Evolutionary conservation across 2,113 vertebrate genomes (phyloP).

Genomic region (Meleagris gallopavo): DNA sequence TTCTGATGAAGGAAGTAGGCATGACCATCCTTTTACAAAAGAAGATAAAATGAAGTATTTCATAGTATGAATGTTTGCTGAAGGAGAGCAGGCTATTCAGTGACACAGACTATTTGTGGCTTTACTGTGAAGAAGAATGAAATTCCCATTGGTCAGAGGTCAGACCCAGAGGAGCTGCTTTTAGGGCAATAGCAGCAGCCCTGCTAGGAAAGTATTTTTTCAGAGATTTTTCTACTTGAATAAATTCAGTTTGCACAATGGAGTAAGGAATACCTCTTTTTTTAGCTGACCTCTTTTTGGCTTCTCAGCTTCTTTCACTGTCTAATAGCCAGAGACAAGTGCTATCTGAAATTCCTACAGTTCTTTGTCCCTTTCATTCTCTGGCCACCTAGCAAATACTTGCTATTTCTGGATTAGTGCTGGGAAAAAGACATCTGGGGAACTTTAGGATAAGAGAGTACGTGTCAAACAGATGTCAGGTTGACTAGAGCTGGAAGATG

Average conservation of each 20-base stretch:
- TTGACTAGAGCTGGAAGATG: background rate
- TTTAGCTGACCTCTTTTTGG: slow-evolving; percentile 65
- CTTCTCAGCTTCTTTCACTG: slow-evolving; percentile 53
- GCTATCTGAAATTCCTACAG: slow-evolving; percentile 46
- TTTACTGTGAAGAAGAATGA: slow-evolving; percentile 5
- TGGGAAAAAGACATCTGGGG: background rate
- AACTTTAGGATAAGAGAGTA: background rate
- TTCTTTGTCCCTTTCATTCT: slow-evolving; percentile 12
- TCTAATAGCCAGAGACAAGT: slow-evolving; percentile 48
- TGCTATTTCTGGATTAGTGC: slow-evolving; percentile 52
- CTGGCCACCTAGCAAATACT: slow-evolving; percentile 34
- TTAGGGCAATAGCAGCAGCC: background rate
- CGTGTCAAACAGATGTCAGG: background rate
- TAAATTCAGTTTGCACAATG: slow-evolving; percentile 52
- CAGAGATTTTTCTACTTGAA: slow-evolving; percentile 21
- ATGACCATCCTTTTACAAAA: background rate
- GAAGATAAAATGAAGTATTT: background rate
- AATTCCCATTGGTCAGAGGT: background rate
- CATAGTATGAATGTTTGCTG: background rate
- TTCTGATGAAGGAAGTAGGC: background rate
- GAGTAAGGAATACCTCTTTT: slow-evolving; percentile 55
- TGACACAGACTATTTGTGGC: background rate
- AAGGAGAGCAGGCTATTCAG: background rate
- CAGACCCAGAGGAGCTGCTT: background rate
- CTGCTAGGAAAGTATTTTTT: background rate